A percentile compares a stretch with the other conserved stretches of the same genome.
Evolutionary conservation across 2,113 vertebrate genomes (phyloP).

Genomic region (Python bivittatus): DNA sequence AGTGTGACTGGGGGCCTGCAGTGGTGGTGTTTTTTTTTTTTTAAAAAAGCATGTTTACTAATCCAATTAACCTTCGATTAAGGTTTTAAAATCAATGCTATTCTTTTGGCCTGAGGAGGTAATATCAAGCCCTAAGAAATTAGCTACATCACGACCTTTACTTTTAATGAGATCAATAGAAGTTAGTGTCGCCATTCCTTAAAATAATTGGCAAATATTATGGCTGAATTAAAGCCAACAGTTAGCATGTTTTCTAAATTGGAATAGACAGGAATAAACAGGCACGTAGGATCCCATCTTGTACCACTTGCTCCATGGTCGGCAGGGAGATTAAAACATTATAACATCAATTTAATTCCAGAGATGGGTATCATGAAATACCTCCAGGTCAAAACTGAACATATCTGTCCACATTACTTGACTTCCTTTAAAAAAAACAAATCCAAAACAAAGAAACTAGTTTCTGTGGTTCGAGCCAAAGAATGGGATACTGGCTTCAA

Average conservation of each 20-base stretch:
- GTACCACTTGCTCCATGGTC: constrained; percentile 29
- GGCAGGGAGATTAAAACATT: constrained; percentile 7
- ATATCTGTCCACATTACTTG: not conserved
- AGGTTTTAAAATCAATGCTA: constrained; percentile 74
- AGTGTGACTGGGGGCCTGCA: constrained; percentile 60
- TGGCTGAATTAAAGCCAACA: constrained; percentile 59
- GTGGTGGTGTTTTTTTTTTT: constrained; percentile 32
- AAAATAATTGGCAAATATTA: constrained; percentile 80
- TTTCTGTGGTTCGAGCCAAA: not conserved
- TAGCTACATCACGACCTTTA: constrained; percentile 69
- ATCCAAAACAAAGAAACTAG: not conserved
- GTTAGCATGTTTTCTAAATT: constrained; percentile 60
- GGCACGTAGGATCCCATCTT: constrained; percentile 20
- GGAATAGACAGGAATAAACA: constrained; percentile 62
- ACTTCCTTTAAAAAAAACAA: not conserved
- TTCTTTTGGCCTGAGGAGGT: constrained; percentile 67
- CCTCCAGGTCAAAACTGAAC: not conserved
- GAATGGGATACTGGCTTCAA: too few species aligned
- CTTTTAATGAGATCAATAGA: constrained; percentile 78
- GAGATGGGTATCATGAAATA: not conserved
- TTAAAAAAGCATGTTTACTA: constrained; percentile 66
- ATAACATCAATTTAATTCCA: not conserved
- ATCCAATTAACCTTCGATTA: constrained; percentile 83
- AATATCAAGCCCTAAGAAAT: constrained; percentile 65
- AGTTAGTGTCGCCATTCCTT: constrained; percentile 74